Evolutionary conservation across 2,888 invertebrate genomes (phyloP).

Genomic region (Drosophila picticornis): DNA sequence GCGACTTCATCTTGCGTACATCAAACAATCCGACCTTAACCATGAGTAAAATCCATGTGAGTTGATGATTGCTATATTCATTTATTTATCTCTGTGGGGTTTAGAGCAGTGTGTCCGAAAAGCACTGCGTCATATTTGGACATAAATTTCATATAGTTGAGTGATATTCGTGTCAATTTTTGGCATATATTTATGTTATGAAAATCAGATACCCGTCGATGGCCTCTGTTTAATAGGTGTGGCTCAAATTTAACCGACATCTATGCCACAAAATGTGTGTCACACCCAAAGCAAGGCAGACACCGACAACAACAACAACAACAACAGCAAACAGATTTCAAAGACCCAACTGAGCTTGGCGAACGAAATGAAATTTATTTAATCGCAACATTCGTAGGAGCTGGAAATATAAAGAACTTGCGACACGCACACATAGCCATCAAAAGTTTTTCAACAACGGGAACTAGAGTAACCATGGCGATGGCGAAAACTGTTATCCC

Average conservation of each 20-base stretch:
- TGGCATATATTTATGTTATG: constrained; percentile 26
- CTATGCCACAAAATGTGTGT: constrained; percentile 63
- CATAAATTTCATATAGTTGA: constrained; percentile 24
- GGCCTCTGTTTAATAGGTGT: constrained; percentile 26
- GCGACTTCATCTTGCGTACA: constrained; percentile 28
- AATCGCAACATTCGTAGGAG: constrained; percentile 38
- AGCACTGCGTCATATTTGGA: constrained; percentile 5
- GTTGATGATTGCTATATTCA: constrained; percentile 34
- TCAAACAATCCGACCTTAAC: constrained; percentile 23
- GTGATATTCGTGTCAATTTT: constrained; percentile 61
- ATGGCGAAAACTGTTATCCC: constrained; percentile 70
- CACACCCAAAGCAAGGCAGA: constrained; percentile 59
- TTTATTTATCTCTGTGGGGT: background rate
- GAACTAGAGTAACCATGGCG: constrained; percentile 64
- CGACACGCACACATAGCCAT: constrained; percentile 58
- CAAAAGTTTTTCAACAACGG: constrained; percentile 37
- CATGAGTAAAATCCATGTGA: constrained; percentile 82
- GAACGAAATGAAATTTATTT: constrained; percentile 30
- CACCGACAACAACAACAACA: constrained; percentile 21
- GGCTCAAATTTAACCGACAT: constrained; percentile 49
- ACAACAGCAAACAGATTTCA: background rate
- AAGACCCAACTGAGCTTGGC: constrained; percentile 17
- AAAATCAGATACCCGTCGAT: constrained; percentile 52
- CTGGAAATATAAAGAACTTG: constrained; percentile 34
- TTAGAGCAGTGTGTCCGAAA: background rate